Percentiles rank a stretch among this genome's conserved stretches.
phyloP scores from a whole-genome alignment of 2,797 vertebrate species.

The Falco peregrinus region DNA sequence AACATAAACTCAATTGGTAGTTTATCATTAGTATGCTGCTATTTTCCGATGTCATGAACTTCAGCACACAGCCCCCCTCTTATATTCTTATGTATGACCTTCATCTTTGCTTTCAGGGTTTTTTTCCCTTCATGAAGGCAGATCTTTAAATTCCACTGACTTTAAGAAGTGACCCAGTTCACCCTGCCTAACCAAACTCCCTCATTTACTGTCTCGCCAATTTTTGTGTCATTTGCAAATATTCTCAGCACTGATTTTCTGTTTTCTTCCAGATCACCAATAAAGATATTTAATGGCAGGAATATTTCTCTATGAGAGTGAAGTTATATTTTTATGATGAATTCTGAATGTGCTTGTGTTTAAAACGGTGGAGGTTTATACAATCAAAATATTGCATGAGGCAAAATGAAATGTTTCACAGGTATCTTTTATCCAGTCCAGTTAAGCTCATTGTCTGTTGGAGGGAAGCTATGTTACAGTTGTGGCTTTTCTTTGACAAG shows the following conservation, averaged over 20 bases:
- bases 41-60: neutral
- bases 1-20: neutral
- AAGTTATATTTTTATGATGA: neutral
- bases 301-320: neutral
- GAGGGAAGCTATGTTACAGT: neutral
- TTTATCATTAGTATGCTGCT: neutral
- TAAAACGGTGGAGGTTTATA: neutral
- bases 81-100: neutral
- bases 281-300: neutral
- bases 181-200: neutral
- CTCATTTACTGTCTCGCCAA: neutral
- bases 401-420: neutral
- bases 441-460: neutral
- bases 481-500: neutral
- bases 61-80: neutral
- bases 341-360: neutral
- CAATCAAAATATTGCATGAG: neutral
- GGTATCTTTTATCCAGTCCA: neutral
- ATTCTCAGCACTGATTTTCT: neutral
- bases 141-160: neutral
- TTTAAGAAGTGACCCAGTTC: neutral
- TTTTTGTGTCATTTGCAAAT: neutral
- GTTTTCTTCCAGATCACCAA: neutral
- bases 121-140: neutral
- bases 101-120: neutral